Conservation (phyloP, 2,888 invertebrate species). For the Heliconius ismenius region DNA sequence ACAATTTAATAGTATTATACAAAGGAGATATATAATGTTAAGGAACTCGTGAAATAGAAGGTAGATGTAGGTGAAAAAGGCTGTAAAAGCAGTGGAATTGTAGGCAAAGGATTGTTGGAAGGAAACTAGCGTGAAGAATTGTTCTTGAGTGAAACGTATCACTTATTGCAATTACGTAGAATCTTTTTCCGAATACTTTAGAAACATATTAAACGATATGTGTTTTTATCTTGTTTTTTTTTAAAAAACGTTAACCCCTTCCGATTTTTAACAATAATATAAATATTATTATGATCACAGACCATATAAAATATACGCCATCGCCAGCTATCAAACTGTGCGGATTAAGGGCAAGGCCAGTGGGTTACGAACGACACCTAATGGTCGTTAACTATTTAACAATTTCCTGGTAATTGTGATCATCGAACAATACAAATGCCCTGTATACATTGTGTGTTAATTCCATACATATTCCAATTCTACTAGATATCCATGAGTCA, state of each 20-base stretch:
- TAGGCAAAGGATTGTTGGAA: too few relatives aligned
- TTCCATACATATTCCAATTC: slow-evolving; percentile 21
- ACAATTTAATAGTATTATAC: neutral
- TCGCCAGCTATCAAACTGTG: slow-evolving; percentile 50
- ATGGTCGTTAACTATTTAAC: slow-evolving; percentile 49
- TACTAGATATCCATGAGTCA: neutral
- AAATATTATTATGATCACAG: neutral
- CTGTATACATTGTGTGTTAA: slow-evolving; percentile 50
- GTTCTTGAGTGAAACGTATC: too few relatives aligned
- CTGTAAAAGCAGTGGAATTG: too few relatives aligned
- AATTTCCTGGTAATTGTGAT: slow-evolving; percentile 60
- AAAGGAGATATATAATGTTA: neutral
- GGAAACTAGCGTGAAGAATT: too few relatives aligned
- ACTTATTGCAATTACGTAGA: too few relatives aligned
- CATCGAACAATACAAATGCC: slow-evolving; percentile 45
- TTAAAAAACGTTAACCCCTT: too few relatives aligned
- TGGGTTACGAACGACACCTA: slow-evolving; percentile 59
- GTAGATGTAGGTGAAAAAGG: too few relatives aligned
- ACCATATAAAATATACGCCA: slow-evolving; percentile 9
- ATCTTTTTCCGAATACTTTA: too few relatives aligned
- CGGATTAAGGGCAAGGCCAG: slow-evolving; percentile 65
- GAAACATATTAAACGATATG: too few relatives aligned
- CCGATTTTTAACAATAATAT: neutral
- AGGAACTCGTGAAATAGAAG: too few relatives aligned
- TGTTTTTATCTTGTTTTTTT: too few relatives aligned